phyloP scores from a whole-genome alignment of 2,113 vertebrate genomes.

The Nanorana parkeri region DNA sequence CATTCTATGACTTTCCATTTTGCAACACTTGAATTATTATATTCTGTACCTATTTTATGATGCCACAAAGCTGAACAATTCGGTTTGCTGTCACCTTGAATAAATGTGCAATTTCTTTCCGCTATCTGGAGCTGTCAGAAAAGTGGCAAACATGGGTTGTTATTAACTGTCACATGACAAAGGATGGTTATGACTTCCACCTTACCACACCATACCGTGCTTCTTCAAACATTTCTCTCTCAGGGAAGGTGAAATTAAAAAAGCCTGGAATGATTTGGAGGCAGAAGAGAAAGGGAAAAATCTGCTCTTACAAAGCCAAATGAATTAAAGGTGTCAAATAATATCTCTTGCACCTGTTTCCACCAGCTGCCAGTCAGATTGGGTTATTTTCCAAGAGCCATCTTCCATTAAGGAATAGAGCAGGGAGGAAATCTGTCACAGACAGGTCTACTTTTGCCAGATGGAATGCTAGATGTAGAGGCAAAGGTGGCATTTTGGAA shows the following conservation, averaged over 20 bases:
- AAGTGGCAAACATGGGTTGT: constrained; percentile 28
- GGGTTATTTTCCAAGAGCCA: constrained; percentile 41
- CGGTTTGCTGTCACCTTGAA: constrained; percentile 12
- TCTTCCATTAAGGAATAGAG: constrained; percentile 44
- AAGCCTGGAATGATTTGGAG: background rate
- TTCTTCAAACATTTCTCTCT: constrained; percentile 22
- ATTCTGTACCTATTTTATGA: background rate
- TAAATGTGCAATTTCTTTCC: constrained; percentile 22
- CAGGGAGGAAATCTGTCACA: constrained; percentile 35
- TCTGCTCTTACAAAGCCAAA: constrained; percentile 33
- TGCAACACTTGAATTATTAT: constrained; percentile 3
- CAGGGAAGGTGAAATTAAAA: background rate
- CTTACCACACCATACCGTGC: background rate
- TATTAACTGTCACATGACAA: constrained; percentile 25
- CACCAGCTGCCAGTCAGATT: constrained; percentile 52
- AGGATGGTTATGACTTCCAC: constrained; percentile 5
- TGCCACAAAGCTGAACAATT: constrained; percentile 13
- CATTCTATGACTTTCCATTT: background rate
- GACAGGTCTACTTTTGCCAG: constrained; percentile 37
- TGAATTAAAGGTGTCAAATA: constrained; percentile 44
- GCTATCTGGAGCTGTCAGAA: constrained; percentile 5
- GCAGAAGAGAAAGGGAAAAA: constrained; percentile 23
- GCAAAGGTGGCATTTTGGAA: constrained; percentile 49
- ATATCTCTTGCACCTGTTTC: constrained; percentile 49
- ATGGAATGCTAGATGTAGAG: constrained; percentile 26